Conservation (phyloP, 2,113 vertebrate species). For the Anoplopoma fimbria region DNA sequence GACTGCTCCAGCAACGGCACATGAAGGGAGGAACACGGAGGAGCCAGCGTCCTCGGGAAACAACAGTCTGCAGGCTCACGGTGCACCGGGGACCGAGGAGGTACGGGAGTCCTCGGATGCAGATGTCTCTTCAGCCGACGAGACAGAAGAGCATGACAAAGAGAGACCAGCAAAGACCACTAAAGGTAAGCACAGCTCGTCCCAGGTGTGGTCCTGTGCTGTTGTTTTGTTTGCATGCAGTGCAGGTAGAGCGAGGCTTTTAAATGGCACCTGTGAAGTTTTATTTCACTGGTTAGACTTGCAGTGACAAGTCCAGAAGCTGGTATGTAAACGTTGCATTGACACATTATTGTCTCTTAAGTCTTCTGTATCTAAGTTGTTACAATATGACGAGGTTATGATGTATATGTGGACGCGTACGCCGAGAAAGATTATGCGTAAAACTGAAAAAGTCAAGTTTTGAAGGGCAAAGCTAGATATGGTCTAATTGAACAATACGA, state of each 20-base stretch:
- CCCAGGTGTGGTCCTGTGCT: constrained; percentile 90
- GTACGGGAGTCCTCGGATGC: constrained; percentile 89
- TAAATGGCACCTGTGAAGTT: constrained; percentile 57
- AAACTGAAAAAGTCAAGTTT: background rate
- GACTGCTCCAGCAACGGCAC: constrained; percentile 81
- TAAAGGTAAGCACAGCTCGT: constrained; percentile 90
- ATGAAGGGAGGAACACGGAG: constrained; percentile 86
- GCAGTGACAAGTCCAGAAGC: constrained; percentile 7
- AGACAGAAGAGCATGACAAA: constrained; percentile 89
- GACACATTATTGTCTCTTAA: background rate
- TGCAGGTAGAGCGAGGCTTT: constrained; percentile 86
- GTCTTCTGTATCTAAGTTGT: background rate
- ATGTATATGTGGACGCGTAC: background rate
- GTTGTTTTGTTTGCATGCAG: constrained; percentile 87
- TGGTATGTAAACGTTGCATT: background rate
- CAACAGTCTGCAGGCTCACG: constrained; percentile 85
- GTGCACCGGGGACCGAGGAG: constrained; percentile 86
- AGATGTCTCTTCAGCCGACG: constrained; percentile 92
- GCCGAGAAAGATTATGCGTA: background rate
- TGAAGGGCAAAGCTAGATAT: background rate
- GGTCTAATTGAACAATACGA: background rate
- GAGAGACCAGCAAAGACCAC: constrained; percentile 87
- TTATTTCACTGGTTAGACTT: constrained; percentile 12
- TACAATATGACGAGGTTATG: background rate
- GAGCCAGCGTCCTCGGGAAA: constrained; percentile 90